Percentiles rank a stretch among this genome's conserved stretches.
phyloP scores from a whole-genome alignment of 2,888 invertebrate species.

The Escarpia spicata region DNA sequence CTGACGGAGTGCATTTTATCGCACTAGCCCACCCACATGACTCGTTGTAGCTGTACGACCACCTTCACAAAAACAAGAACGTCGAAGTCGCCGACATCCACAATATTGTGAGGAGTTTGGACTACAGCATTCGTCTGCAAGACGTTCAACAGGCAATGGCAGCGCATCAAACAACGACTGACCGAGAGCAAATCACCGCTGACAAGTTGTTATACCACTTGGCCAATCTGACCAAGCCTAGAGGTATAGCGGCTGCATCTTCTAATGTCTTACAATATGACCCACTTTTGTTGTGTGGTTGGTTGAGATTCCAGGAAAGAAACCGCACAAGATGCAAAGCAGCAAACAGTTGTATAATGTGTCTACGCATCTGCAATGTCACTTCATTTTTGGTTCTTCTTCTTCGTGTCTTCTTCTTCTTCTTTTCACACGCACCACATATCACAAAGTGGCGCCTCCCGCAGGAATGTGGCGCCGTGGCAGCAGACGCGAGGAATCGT shows the following conservation, averaged over 20 bases:
- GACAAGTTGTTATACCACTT: not conserved
- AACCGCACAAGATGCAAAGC: no score
- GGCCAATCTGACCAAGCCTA: not conserved
- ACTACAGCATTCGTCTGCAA: not conserved
- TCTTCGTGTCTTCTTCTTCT: no score
- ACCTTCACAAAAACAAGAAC: not conserved
- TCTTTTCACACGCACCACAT: no score
- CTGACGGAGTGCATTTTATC: no score
- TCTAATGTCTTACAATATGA: not conserved
- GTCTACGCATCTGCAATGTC: no score
- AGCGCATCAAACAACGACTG: not conserved
- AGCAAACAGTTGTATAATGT: no score
- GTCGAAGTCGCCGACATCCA: not conserved
- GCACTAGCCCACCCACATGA: not conserved
- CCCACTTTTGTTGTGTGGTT: not conserved
- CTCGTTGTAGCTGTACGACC: not conserved
- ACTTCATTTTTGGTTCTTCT: no score
- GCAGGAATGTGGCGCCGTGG: no score
- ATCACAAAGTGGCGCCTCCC: no score
- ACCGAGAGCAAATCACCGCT: not conserved
- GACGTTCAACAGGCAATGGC: not conserved
- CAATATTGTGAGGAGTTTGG: not conserved
- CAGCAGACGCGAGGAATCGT: no score
- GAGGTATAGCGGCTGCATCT: not conserved
- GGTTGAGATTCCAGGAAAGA: no score